Percentiles rank a stretch among this genome's conserved stretches.
Conservation (phyloP, 2,888 invertebrate species). For the Congeria kusceri region DNA sequence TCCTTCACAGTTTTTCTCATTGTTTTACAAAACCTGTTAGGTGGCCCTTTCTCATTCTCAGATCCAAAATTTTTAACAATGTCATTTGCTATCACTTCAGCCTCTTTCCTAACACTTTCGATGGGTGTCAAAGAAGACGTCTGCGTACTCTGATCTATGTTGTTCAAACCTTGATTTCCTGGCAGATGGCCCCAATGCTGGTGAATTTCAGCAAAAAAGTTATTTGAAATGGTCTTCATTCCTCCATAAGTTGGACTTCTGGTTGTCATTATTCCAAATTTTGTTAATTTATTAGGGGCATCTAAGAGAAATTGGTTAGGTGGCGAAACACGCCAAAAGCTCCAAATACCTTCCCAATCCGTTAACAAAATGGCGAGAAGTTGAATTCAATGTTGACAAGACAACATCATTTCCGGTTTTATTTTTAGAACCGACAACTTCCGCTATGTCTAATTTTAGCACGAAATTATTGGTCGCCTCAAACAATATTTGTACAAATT, state of each 20-base stretch:
- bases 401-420: constrained; percentile 12
- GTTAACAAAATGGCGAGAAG: constrained; percentile 50
- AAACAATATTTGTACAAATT: too few relatives aligned
- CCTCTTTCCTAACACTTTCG: constrained; percentile 76
- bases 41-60: constrained; percentile 71
- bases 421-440: constrained; percentile 23
- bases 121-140: constrained; percentile 69
- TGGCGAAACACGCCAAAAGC: constrained; percentile 10
- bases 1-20: constrained; percentile 82
- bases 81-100: constrained; percentile 78
- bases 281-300: constrained; percentile 15
- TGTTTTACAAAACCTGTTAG: constrained; percentile 81
- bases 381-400: constrained; percentile 1
- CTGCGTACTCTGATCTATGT: constrained; percentile 75
- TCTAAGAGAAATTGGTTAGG: constrained; percentile 14
- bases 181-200: constrained; percentile 77
- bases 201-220: constrained; percentile 78
- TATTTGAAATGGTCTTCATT: constrained; percentile 59
- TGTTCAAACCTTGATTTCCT: constrained; percentile 75
- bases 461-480: not conserved
- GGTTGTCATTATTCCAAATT: constrained; percentile 21
- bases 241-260: constrained; percentile 56
- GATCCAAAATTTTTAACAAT: constrained; percentile 72
- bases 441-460: not conserved
- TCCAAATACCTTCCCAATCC: constrained; percentile 7